Evolutionary conservation across 2,888 invertebrate genomes (phyloP).

Genomic region (Agriotes lineatus): DNA sequence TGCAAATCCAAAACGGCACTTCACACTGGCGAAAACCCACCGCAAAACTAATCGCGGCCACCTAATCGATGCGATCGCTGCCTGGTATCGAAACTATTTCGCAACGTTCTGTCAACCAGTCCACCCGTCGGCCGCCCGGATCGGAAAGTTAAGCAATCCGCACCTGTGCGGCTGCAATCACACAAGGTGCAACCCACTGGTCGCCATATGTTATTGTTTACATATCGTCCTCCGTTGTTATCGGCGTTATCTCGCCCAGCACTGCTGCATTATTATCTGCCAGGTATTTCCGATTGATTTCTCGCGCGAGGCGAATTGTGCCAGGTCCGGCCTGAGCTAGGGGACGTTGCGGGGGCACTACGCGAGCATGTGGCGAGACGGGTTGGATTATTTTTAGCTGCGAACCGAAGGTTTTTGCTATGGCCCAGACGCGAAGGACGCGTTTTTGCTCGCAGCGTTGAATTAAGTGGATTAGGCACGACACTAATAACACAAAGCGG

Average conservation of each 20-base stretch:
- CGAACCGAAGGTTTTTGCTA: too few relatives aligned
- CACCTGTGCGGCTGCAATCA: conserved; percentile 20
- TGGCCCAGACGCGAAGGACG: too few relatives aligned
- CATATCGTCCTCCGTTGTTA: conserved; percentile 18
- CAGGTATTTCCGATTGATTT: conserved; percentile 4
- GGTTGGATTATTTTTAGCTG: background rate
- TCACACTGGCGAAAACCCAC: too few relatives aligned
- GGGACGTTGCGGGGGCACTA: background rate
- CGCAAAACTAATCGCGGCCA: background rate
- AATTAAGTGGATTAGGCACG: too few relatives aligned
- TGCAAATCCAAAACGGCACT: too few relatives aligned
- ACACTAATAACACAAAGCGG: too few relatives aligned
- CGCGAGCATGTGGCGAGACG: conserved; percentile 6
- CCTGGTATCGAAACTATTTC: background rate
- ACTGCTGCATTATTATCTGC: background rate
- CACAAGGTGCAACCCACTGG: conserved; percentile 28
- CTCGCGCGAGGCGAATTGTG: background rate
- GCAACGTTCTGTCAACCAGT: background rate
- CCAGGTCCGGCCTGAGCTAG: background rate
- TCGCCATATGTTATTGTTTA: conserved; percentile 37
- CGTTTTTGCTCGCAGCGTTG: too few relatives aligned
- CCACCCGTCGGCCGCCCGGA: background rate
- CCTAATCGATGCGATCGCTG: background rate
- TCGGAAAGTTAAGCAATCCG: background rate
- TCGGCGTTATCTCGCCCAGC: conserved; percentile 6